Evolutionary conservation across 2,113 vertebrate genomes (phyloP).

Genomic region (Alces alces): DNA sequence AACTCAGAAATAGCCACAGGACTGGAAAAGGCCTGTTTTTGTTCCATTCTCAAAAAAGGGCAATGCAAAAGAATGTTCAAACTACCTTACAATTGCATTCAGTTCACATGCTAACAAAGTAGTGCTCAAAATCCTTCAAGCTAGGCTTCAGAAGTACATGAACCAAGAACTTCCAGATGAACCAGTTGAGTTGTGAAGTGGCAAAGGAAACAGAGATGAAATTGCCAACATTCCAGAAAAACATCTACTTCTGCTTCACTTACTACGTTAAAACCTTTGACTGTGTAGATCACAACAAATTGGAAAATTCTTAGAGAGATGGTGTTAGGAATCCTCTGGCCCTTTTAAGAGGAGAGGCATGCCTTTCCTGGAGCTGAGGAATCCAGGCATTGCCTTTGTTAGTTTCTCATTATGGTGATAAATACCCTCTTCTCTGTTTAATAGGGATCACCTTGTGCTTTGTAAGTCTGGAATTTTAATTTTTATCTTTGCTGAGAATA

Average conservation of each 20-base stretch:
- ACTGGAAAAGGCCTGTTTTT: not conserved
- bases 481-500: no score
- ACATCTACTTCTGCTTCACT: not conserved
- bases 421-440: no score
- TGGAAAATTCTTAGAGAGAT: not conserved
- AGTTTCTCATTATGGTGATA: no score
- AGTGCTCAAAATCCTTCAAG: not conserved
- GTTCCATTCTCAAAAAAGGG: not conserved
- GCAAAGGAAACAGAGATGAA: not conserved
- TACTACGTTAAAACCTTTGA: not conserved
- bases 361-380: no score
- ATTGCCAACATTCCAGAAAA: not conserved
- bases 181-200: not conserved
- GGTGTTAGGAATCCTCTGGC: no score
- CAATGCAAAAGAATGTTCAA: not conserved
- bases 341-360: no score
- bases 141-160: not conserved
- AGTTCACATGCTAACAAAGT: not conserved
- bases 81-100: not conserved
- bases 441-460: no score
- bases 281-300: not conserved
- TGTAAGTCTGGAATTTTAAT: no score
- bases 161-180: not conserved
- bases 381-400: no score
- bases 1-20: not conserved